Evolutionary conservation across 1,140 invertebrate genomes (phyloP).

Genomic region (Zaprionus inermis): DNA sequence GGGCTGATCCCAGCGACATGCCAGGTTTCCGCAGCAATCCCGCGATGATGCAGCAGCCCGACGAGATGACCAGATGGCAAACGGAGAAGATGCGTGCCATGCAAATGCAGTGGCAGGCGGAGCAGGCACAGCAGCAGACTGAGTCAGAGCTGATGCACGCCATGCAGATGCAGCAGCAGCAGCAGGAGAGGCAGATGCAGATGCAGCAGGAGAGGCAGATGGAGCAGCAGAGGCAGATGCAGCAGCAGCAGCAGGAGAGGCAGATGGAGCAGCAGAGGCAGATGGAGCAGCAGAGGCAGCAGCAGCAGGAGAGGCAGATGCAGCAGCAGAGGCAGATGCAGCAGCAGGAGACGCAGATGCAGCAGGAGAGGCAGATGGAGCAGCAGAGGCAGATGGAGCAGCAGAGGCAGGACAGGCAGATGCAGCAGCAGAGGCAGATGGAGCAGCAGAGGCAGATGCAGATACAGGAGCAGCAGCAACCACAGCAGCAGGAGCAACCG

Average conservation of each 20-base stretch:
- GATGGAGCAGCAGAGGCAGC: background rate
- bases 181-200: background rate
- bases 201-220: background rate
- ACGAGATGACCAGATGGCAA: background rate
- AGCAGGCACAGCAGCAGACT: background rate
- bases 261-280: background rate
- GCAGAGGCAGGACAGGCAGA: background rate
- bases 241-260: conserved; percentile 9
- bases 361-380: background rate
- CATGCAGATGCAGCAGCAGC: background rate
- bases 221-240: background rate
- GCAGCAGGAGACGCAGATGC: background rate
- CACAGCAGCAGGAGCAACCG: background rate
- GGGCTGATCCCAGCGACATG: background rate
- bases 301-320: background rate
- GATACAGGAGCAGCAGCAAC: background rate
- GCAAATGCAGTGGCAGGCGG: background rate
- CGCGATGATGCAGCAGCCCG: conserved; percentile 17
- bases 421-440: conserved; percentile 5
- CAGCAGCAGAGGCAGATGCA: conserved; percentile 7
- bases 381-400: background rate
- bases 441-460: background rate
- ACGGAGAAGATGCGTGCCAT: background rate
- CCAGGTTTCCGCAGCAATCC: conserved; percentile 14
- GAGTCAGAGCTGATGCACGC: background rate